Percentiles rank a stretch among this genome's conserved stretches.
These are phyloP conservation scores for Brachionus rubens DNA, from an alignment of 1,140 invertebrate genomes.

Conservation along the genomic window DNA sequence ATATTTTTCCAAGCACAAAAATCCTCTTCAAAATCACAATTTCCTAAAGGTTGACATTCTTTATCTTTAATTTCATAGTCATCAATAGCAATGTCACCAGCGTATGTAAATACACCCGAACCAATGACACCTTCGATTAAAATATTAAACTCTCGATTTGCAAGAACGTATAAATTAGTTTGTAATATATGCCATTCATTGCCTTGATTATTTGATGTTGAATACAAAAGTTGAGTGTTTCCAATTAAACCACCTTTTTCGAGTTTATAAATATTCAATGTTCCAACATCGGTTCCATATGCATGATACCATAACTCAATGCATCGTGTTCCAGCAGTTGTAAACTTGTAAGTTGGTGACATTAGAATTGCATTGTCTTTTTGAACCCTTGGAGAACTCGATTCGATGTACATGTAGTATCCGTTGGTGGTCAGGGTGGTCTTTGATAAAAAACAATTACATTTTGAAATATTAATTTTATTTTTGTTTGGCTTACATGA, in stretches of 20 bases:
- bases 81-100: conserved; percentile 56
- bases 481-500: conserved; percentile 12
- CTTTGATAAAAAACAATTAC: neutral
- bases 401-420: conserved; percentile 43
- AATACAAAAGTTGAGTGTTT: conserved; percentile 49
- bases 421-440: conserved; percentile 2
- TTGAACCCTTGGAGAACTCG: neutral
- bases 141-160: conserved; percentile 34
- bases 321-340: neutral
- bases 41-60: conserved; percentile 47
- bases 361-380: conserved; percentile 29
- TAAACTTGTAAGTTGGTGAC: conserved; percentile 24
- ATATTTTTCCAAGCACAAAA: conserved; percentile 50
- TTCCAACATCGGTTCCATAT: conserved; percentile 63
- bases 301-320: conserved; percentile 71
- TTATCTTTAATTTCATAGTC: conserved; percentile 50
- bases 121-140: conserved; percentile 47
- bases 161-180: conserved; percentile 46
- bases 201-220: conserved; percentile 50
- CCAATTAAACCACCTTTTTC: conserved; percentile 47
- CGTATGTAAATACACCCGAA: neutral
- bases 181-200: conserved; percentile 52
- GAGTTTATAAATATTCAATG: conserved; percentile 50
- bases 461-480: neutral
- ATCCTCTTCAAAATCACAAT: conserved; percentile 50